Percentiles rank a stretch among this genome's conserved stretches.
These are phyloP conservation scores for Pachyrhynchus sulphureomaculatus DNA, from an alignment of 1,140 invertebrate species.

Conservation along the genomic window DNA sequence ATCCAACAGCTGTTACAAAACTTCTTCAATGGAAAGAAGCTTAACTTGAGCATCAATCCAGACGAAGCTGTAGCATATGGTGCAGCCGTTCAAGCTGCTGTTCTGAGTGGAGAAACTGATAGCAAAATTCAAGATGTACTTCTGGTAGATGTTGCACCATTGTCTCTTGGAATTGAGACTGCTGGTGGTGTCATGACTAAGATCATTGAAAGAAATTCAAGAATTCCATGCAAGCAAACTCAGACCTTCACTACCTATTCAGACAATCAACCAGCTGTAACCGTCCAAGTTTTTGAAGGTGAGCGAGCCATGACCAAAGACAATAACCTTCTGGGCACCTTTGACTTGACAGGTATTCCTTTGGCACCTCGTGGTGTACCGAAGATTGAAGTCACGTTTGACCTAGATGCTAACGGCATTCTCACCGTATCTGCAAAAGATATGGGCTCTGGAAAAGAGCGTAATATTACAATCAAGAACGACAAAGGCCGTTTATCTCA, in stretches of 20 bases:
- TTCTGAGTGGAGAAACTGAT: constrained; percentile 53
- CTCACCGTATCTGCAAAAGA: constrained; percentile 62
- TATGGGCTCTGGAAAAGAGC: constrained; percentile 52
- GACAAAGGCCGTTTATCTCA: no score
- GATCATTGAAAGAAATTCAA: no score
- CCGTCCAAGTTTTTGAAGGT: no score
- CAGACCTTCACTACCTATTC: no score
- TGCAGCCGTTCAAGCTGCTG: constrained; percentile 70
- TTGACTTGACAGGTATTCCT: constrained; percentile 66
- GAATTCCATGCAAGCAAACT: no score
- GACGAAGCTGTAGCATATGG: constrained; percentile 80
- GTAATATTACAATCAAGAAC: constrained; percentile 49
- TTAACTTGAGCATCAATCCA: constrained; percentile 70
- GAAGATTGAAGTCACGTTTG: constrained; percentile 42
- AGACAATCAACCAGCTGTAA: no score
- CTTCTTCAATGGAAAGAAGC: constrained; percentile 66
- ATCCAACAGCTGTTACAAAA: constrained; percentile 47
- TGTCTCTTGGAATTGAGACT: no score
- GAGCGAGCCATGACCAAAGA: constrained; percentile 43
- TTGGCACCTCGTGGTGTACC: constrained; percentile 55
- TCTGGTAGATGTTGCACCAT: no score
- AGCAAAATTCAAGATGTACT: no score
- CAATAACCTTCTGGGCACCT: constrained; percentile 72
- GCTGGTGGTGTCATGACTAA: no score
- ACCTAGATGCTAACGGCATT: constrained; percentile 59